Percentiles rank a stretch among this genome's conserved stretches.
Conservation (phyloP, 1,140 invertebrate species). For the Cyclina sinensis region DNA sequence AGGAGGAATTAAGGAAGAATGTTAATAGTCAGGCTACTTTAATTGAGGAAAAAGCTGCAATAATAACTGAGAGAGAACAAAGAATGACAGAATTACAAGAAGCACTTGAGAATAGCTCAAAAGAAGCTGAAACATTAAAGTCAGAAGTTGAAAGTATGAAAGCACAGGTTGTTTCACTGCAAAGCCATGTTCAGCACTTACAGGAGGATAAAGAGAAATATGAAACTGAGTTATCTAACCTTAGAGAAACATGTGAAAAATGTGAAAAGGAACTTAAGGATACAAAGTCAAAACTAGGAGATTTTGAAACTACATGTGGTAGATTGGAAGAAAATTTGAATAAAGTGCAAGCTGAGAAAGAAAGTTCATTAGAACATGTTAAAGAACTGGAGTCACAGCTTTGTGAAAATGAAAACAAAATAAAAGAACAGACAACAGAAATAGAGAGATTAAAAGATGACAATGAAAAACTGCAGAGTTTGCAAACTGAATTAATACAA, state of each 20-base stretch:
- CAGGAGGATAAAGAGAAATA: constrained; percentile 11
- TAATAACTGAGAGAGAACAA: neutral
- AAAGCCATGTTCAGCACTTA: neutral
- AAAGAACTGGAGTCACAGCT: constrained; percentile 17
- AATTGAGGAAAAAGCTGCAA: neutral
- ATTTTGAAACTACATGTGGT: neutral
- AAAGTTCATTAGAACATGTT: neutral
- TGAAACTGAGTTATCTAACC: neutral
- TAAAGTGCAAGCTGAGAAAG: neutral
- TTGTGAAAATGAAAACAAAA: neutral
- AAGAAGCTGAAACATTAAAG: constrained; percentile 18
- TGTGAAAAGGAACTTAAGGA: constrained; percentile 27
- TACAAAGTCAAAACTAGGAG: neutral
- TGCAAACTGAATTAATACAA: neutral
- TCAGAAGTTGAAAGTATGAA: neutral
- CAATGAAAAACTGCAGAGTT: neutral
- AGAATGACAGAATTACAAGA: constrained; percentile 2
- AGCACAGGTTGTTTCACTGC: neutral
- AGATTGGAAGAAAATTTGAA: constrained; percentile 21
- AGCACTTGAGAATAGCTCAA: neutral
- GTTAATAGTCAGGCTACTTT: neutral
- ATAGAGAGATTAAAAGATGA: neutral
- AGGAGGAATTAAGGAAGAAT: constrained; percentile 11
- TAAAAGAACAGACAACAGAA: constrained; percentile 5
- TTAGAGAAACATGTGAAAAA: neutral